Evolutionary conservation across 2,797 vertebrate genomes (phyloP).

Genomic region (Psittacula derbiana): DNA sequence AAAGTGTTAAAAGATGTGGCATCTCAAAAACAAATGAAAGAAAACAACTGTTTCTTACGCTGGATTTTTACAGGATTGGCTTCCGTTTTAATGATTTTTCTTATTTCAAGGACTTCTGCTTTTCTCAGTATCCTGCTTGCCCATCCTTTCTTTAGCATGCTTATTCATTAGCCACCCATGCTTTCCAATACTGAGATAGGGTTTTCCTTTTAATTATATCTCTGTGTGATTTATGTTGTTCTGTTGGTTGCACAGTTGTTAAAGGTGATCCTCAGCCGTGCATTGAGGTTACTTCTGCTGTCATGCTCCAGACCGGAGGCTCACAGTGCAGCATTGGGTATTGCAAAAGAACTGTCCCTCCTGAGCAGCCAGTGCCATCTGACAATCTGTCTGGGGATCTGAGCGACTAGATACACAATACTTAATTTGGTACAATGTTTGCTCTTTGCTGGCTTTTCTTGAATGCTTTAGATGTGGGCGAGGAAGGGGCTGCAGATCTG

Average conservation of each 20-base stretch:
- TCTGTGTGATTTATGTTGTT: background rate
- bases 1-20: background rate
- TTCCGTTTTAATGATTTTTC: background rate
- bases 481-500: background rate
- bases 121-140: background rate
- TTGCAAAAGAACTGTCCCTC: background rate
- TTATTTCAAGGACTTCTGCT: background rate
- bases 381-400: rapidly evolving
- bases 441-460: background rate
- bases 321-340: background rate
- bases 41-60: background rate
- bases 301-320: rapidly evolving
- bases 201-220: background rate
- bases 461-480: background rate
- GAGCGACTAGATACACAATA: background rate
- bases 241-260: background rate
- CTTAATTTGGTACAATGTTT: background rate
- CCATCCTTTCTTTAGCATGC: background rate
- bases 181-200: background rate
- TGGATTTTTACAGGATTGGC: background rate
- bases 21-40: background rate
- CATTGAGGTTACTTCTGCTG: background rate
- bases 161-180: background rate
- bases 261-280: background rate
- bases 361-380: background rate